Evolutionary conservation across 1,140 invertebrate species (phyloP).

Genomic region (Atta cephalotes): DNA sequence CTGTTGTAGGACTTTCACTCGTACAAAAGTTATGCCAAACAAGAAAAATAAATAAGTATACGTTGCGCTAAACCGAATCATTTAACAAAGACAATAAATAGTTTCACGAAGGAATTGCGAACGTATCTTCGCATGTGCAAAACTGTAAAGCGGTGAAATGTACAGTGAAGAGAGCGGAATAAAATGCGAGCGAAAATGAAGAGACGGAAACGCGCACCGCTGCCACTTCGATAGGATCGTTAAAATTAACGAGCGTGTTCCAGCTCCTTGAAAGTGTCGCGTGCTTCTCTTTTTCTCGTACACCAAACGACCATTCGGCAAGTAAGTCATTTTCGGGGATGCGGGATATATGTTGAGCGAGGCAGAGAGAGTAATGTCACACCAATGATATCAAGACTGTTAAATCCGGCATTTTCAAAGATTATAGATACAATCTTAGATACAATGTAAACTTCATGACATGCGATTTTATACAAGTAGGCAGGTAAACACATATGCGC

Average conservation of each 20-base stretch:
- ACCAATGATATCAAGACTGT: neutral
- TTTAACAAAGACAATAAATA: neutral
- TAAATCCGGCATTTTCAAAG: constrained; percentile 1
- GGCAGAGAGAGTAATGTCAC: neutral
- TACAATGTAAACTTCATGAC: neutral
- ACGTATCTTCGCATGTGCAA: neutral
- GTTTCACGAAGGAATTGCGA: neutral
- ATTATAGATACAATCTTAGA: neutral
- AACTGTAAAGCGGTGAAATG: constrained; percentile 62
- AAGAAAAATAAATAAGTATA: neutral
- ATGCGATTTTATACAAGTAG: constrained; percentile 12
- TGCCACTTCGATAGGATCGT: constrained; percentile 71
- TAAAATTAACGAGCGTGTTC: constrained; percentile 74
- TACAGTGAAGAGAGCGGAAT: constrained; percentile 58
- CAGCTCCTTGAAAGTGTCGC: constrained; percentile 67
- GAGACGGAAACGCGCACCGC: constrained; percentile 33
- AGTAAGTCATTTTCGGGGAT: constrained; percentile 32
- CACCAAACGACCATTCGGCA: constrained; percentile 54
- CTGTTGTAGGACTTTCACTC: too few relatives aligned
- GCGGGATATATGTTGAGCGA: neutral
- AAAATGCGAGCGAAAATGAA: constrained; percentile 70
- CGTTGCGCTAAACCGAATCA: neutral
- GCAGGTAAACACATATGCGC: neutral
- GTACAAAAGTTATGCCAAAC: neutral
- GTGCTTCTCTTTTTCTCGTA: constrained; percentile 69